Conservation (phyloP, 1,140 invertebrate genomes). For the Polyergus mexicanus region DNA sequence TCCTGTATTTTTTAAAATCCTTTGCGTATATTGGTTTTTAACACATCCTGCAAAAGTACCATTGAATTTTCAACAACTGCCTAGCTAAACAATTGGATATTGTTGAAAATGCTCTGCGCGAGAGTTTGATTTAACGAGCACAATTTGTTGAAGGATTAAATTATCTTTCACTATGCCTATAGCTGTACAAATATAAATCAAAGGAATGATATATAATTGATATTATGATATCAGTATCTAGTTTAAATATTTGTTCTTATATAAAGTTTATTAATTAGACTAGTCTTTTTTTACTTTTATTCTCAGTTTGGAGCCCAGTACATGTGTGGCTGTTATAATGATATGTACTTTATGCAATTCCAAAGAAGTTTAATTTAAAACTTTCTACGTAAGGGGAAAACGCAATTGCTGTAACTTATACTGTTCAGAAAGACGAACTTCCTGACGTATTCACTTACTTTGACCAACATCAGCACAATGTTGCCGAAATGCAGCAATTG, state of each 20-base stretch:
- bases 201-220: background rate
- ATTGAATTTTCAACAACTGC: conserved; percentile 5
- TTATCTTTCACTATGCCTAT: background rate
- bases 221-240: background rate
- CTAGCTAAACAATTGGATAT: background rate
- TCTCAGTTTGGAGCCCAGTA: background rate
- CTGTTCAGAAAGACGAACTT: background rate
- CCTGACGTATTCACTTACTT: background rate
- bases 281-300: background rate
- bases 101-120: background rate
- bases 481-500: conserved; percentile 42
- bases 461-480: background rate
- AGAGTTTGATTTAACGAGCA: background rate
- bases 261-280: background rate
- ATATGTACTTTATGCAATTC: background rate
- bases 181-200: background rate
- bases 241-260: background rate
- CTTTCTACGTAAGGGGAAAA: background rate
- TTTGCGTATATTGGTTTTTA: conserved; percentile 16
- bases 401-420: background rate
- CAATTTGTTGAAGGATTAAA: background rate
- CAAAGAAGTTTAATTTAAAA: conserved; percentile 18
- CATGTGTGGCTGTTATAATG: background rate
- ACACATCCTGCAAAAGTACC: background rate
- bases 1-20: background rate